Conservation (phyloP, 2,888 invertebrate species). For the Kuschelorhynchus macadamiae region DNA sequence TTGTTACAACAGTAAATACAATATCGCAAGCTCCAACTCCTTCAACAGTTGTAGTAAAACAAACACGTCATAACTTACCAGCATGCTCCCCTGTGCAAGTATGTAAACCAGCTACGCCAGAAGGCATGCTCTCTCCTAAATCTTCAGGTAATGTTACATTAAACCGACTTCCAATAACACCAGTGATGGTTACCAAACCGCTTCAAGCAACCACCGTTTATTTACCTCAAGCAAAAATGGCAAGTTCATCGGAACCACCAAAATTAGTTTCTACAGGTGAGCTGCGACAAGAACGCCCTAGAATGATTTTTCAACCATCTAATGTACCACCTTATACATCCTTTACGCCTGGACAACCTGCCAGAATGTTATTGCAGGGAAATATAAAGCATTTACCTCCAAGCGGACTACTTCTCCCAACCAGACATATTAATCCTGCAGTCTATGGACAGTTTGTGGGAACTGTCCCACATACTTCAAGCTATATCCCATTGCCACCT, state of each 20-base stretch:
- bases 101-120: constrained; percentile 52
- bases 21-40: not conserved
- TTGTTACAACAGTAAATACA: constrained; percentile 27
- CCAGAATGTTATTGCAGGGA: constrained; percentile 59
- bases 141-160: constrained; percentile 59
- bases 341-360: constrained; percentile 54
- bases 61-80: constrained; percentile 60
- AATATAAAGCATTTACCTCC: constrained; percentile 55
- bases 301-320: constrained; percentile 64
- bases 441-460: constrained; percentile 48
- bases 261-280: constrained; percentile 61
- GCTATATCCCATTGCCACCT: constrained; percentile 41
- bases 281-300: constrained; percentile 64
- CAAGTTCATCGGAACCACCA: constrained; percentile 62
- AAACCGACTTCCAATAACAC: constrained; percentile 73
- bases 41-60: constrained; percentile 30
- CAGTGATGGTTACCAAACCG: constrained; percentile 74
- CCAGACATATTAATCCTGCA: constrained; percentile 55
- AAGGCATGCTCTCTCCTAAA: constrained; percentile 51
- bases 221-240: constrained; percentile 64
- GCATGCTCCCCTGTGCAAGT: constrained; percentile 58
- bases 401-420: constrained; percentile 58
- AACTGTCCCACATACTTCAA: constrained; percentile 47
- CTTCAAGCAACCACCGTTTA: constrained; percentile 70
- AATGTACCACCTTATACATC: constrained; percentile 53